Percentiles rank a stretch among this genome's conserved stretches.
These are phyloP conservation scores for Gymnoscopelus braueri DNA, from an alignment of 2,797 vertebrate genomes.

Conservation along the genomic window DNA sequence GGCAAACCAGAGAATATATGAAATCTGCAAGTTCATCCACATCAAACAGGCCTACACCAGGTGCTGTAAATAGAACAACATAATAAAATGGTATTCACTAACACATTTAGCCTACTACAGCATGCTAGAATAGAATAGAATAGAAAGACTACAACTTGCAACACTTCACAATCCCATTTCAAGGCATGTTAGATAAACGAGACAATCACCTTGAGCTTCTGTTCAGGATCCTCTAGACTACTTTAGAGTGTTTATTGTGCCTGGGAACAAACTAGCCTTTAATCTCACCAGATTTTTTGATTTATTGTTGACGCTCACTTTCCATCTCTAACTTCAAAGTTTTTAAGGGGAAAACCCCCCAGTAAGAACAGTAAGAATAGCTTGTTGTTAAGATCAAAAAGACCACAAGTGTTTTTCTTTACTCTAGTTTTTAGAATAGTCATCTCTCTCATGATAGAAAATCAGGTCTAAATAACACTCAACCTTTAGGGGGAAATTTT, in stretches of 20 bases:
- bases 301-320: slow-evolving; percentile 49
- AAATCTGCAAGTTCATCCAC: no score
- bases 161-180: not conserved
- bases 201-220: slow-evolving; percentile 21
- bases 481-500: no score
- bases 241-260: slow-evolving; percentile 7
- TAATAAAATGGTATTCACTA: no score
- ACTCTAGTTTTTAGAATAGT: slow-evolving; percentile 19
- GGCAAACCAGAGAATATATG: no score
- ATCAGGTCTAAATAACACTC: no score
- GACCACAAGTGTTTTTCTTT: slow-evolving; percentile 16
- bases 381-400: slow-evolving; percentile 44
- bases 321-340: slow-evolving; percentile 55
- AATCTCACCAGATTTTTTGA: slow-evolving; percentile 21
- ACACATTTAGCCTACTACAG: slow-evolving; percentile 23
- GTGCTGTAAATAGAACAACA: not conserved
- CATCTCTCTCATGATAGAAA: no score
- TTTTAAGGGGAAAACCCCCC: slow-evolving; percentile 65
- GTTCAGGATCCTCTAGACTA: slow-evolving; percentile 12
- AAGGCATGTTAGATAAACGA: slow-evolving; percentile 2
- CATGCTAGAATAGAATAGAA: not conserved
- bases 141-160: not conserved
- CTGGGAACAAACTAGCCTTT: not conserved
- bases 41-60: no score
- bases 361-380: not conserved